phyloP scores from a whole-genome alignment of 2,113 vertebrate genomes.

The Pipa parva region DNA sequence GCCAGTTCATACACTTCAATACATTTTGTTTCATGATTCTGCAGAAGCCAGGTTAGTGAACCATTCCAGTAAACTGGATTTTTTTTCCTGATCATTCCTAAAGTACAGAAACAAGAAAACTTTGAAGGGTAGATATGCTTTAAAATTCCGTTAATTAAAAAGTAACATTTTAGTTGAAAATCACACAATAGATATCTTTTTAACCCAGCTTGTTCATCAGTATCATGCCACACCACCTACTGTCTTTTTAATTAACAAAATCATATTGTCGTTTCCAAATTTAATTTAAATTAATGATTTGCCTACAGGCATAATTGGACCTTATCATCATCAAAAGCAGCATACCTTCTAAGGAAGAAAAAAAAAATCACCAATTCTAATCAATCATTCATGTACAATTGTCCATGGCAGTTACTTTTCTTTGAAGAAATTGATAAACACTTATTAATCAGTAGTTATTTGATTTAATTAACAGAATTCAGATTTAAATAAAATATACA shows the following conservation, averaged over 20 bases:
- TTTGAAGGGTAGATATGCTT: not conserved
- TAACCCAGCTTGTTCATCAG: not conserved
- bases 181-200: not conserved
- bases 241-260: constrained; percentile 3
- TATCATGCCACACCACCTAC: not conserved
- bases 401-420: not conserved
- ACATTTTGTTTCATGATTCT: not conserved
- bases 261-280: constrained; percentile 1
- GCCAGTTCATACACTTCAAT: not conserved
- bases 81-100: not conserved
- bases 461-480: too few species aligned
- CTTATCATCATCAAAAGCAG: not conserved
- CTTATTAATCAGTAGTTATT: too few species aligned
- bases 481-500: too few species aligned
- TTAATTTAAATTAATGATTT: constrained; percentile 4
- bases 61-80: not conserved
- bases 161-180: not conserved
- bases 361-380: not conserved
- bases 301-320: not conserved
- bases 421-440: too few species aligned
- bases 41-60: not conserved
- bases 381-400: not conserved
- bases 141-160: not conserved
- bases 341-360: not conserved
- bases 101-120: not conserved